Evolutionary conservation across 2,797 vertebrate species (phyloP), one percentile per base, ranked within the genome.

Genomic region (Coccyzus lansbergi): DNA sequence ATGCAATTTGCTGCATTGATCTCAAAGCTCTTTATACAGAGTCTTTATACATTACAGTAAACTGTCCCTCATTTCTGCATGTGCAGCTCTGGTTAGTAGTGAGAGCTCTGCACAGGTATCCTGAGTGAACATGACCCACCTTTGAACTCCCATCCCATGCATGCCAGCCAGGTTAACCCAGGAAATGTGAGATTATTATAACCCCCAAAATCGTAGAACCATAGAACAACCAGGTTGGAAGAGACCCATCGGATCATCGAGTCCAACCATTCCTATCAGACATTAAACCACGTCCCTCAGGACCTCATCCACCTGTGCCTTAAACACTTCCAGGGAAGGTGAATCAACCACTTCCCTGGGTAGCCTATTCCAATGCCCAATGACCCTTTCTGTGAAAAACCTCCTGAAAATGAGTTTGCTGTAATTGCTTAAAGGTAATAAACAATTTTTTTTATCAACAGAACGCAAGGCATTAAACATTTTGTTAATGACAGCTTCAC

Each of bases 401-500:
- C n/a, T n/a, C n/a, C n/a, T n/a, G n/a, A n/a, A n/a, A 69, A 84
- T 40, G 40, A 67, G 9, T 79, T 84, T 76, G 21, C 42, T 51
- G 31, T 67, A 68, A 51, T 93, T 82, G 67, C 28, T 86, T 80
- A 71, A 79, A 83, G 53, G 67, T 31, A 71, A 70, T 71, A 65
- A 88, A 68, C 42, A 49, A 18, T 4, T 72, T 56, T 72, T 56
- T 85, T 80, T 48, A 71, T 69, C 22, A 95, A 59, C 33, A 72
- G 58, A 93, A 75, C 19, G 55, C 28, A 70, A 68, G 40, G 26
- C 19, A 64, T 59, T 38, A 77, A 96, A 80, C 26, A 52, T 60
- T 93, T 85, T 42, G 68, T 40, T 91, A 85, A 90, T 68, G 68
- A 56, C 28, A 67, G n/a, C 67, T 94, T 93, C 76, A 31, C 36